phyloP scores from a whole-genome alignment of 2,797 vertebrate species.

The Myripristis murdjan region DNA sequence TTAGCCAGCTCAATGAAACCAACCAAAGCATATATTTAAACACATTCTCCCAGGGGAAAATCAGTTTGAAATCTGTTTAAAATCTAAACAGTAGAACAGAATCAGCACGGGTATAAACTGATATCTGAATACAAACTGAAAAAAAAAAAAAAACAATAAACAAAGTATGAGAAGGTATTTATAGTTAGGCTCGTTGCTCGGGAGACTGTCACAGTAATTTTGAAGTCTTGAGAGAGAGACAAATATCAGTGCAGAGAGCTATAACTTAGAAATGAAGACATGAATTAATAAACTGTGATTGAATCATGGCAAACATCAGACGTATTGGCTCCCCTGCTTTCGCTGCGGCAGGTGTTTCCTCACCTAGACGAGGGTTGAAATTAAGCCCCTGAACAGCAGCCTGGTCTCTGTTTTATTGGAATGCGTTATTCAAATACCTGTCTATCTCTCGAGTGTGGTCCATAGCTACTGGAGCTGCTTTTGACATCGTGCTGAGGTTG shows the following conservation, averaged over 20 bases:
- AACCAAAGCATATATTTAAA: not conserved
- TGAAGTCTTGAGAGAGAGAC: constrained; percentile 9
- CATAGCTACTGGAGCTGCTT: not conserved
- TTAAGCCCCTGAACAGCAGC: constrained; percentile 31
- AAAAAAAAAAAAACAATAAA: constrained; percentile 14
- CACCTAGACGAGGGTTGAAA: constrained; percentile 29
- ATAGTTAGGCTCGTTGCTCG: constrained; percentile 46
- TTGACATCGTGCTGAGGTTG: not conserved
- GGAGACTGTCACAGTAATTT: constrained; percentile 42
- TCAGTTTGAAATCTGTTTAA: constrained; percentile 3
- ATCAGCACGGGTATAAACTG: not conserved
- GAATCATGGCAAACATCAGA: constrained; percentile 54
- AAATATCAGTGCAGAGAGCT: constrained; percentile 25
- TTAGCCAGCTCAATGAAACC: not conserved
- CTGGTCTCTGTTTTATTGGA: constrained; percentile 46
- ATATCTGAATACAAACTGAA: not conserved
- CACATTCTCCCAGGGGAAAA: not conserved
- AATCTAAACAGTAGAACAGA: not conserved
- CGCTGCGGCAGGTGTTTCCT: constrained; percentile 10
- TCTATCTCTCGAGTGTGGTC: constrained; percentile 19
- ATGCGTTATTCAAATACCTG: constrained; percentile 43
- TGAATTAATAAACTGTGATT: constrained; percentile 61
- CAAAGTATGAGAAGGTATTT: constrained; percentile 36
- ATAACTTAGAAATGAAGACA: constrained; percentile 49
- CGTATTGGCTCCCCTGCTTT: constrained; percentile 33